Conservation (phyloP, 2,888 invertebrate genomes). For the Adelphocoris suturalis region DNA sequence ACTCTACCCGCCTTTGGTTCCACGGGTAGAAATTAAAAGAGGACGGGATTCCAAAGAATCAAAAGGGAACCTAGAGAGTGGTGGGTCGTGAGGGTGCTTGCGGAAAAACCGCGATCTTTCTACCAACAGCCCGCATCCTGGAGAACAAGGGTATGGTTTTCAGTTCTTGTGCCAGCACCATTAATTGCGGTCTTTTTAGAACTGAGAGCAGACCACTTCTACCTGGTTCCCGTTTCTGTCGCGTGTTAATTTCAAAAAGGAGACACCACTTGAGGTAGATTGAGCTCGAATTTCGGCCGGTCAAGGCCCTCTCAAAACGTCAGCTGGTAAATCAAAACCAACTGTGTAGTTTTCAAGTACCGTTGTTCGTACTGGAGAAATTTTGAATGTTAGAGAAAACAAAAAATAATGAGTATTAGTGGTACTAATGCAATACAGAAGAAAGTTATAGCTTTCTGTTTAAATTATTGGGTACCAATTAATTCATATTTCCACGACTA, state of each 20-base stretch:
- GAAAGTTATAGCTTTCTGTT: too few relatives aligned
- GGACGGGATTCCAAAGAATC: conserved; percentile 36
- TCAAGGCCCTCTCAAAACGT: not conserved
- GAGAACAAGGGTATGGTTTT: conserved; percentile 39
- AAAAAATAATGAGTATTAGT: too few relatives aligned
- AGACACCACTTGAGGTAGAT: not conserved
- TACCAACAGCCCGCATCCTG: conserved; percentile 23
- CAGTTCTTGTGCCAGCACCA: not conserved
- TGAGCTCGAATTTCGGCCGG: not conserved
- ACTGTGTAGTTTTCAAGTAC: too few relatives aligned
- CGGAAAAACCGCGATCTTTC: conserved; percentile 45
- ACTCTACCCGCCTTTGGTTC: not conserved
- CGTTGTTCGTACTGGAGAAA: too few relatives aligned
- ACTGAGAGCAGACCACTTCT: conserved; percentile 1
- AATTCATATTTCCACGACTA: too few relatives aligned
- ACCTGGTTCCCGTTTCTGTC: conserved; percentile 3
- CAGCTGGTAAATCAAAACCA: not conserved
- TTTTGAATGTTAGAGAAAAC: too few relatives aligned
- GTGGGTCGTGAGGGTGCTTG: not conserved
- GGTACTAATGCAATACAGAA: too few relatives aligned
- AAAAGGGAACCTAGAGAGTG: not conserved
- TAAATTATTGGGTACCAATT: too few relatives aligned
- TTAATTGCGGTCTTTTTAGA: conserved; percentile 58
- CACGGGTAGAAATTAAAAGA: conserved; percentile 34
- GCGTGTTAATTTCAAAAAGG: conserved; percentile 2